Evolutionary conservation across 2,888 invertebrate species (phyloP), one percentile per base, ranked within the genome.

Genomic region (Lathronympha strigana): DNA sequence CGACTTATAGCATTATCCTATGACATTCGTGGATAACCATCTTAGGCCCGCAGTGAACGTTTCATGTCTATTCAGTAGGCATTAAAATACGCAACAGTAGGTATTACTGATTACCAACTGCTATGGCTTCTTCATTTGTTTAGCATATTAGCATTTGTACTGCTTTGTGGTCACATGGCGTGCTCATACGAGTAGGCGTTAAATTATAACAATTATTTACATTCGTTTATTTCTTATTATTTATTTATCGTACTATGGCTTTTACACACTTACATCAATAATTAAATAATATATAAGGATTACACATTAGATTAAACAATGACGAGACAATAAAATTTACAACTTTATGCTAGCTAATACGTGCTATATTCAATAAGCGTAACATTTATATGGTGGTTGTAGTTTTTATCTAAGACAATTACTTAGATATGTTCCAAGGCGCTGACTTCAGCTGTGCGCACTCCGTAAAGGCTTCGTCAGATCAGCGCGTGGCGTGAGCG

Each of bases 401-500:
- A 38, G 1, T n/a, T 53, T 33, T 36, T n/a, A 53, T 53, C 21
- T 3, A 23, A 9, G 38, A 40, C 25, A 40, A 21, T 11, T 4
- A 33, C n/a, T 6, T 47, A n/a, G 13, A 23, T 57, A 31, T 31
- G 43, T 57, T 57, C 17, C 36, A 49, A 15, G 9, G 36, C 23
- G 36, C 25, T 60, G 36, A 25, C 13, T 36, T n/a, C 40, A 63
- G 61, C 61, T 36, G 61, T 28, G 45, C 21, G 31, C 21, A 36
- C 33, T 74, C 67, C 64, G 63, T 60, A n/a, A n/a, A n/a, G n/a
- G 25, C 25, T 25, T 25, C 25, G 25, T 15, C n/a, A n/a, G n/a
- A n/a, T n/a, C n/a, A n/a, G n/a, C n/a, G n/a, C n/a, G n/a, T n/a
- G n/a, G n/a, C n/a, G n/a, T n/a, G n/a, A n/a, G n/a, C n/a, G n/a